Conservation (phyloP, 2,888 invertebrate species). For the Drosophila kuntzei region DNA sequence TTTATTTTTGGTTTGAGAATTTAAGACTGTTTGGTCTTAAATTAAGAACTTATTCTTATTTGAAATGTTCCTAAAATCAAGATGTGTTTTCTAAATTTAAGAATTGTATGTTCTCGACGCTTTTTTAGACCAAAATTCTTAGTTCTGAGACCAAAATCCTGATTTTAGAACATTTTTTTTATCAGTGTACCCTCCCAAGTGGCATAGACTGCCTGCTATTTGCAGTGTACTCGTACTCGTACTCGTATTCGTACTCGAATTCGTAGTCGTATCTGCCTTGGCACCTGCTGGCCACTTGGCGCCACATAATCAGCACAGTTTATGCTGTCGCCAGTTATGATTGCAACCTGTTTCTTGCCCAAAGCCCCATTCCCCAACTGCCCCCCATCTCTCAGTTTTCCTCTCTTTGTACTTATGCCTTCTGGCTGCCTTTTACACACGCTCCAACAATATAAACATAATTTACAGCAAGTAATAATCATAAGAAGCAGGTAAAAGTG, state of each 20-base stretch:
- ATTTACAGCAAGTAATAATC: constrained; percentile 70
- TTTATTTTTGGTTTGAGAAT: no score
- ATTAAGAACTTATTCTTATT: no score
- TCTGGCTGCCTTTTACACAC: constrained; percentile 54
- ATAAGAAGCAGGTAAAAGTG: constrained; percentile 71
- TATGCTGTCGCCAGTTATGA: constrained; percentile 65
- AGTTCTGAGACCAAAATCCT: no score
- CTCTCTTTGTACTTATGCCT: background rate
- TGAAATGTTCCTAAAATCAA: no score
- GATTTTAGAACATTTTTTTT: no score
- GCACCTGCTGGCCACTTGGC: constrained; percentile 51
- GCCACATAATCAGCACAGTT: constrained; percentile 69
- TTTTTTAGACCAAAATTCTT: no score
- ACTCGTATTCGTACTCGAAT: constrained; percentile 1
- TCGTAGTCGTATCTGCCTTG: constrained; percentile 3
- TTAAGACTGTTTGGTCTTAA: no score
- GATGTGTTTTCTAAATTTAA: no score
- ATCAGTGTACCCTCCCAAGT: background rate
- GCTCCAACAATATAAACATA: constrained; percentile 71
- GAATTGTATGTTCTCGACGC: no score
- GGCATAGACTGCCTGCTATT: constrained; percentile 16
- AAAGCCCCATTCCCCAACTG: background rate
- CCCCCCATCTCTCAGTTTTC: background rate
- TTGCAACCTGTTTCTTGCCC: constrained; percentile 15
- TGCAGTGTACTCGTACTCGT: constrained; percentile 18